Conservation (phyloP, 2,113 vertebrate species). For the Mesitornis unicolor region DNA sequence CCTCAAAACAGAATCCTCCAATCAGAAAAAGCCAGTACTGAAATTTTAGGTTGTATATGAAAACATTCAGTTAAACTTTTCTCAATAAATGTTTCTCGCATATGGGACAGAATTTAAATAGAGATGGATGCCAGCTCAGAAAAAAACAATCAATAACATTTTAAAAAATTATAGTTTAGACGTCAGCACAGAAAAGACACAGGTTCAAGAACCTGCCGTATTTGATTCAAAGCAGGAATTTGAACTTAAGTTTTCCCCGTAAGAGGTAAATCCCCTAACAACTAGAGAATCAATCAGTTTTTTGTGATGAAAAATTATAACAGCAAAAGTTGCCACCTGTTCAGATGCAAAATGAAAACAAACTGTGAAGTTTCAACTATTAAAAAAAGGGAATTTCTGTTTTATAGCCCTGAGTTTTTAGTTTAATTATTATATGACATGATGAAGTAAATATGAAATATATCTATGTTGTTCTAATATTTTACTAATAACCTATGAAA, state of each 20-base stretch:
- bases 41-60: neutral
- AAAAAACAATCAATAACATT: slow-evolving; percentile 2
- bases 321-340: slow-evolving; percentile 29
- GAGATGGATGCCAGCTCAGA: neutral
- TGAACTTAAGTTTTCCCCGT: neutral
- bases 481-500: neutral
- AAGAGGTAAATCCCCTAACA: neutral
- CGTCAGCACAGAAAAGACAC: neutral
- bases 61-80: neutral
- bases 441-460: neutral
- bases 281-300: neutral
- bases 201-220: neutral
- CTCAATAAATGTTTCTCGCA: neutral
- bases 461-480: neutral
- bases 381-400: neutral
- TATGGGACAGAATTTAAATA: neutral
- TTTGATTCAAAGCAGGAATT: slow-evolving; percentile 17
- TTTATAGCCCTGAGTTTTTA: neutral
- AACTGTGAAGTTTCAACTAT: neutral
- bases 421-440: neutral
- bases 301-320: slow-evolving; percentile 8
- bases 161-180: neutral
- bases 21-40: neutral
- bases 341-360: slow-evolving; percentile 32
- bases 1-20: neutral